Conservation (phyloP, 2,113 vertebrate species). For the Bucco capensis region DNA sequence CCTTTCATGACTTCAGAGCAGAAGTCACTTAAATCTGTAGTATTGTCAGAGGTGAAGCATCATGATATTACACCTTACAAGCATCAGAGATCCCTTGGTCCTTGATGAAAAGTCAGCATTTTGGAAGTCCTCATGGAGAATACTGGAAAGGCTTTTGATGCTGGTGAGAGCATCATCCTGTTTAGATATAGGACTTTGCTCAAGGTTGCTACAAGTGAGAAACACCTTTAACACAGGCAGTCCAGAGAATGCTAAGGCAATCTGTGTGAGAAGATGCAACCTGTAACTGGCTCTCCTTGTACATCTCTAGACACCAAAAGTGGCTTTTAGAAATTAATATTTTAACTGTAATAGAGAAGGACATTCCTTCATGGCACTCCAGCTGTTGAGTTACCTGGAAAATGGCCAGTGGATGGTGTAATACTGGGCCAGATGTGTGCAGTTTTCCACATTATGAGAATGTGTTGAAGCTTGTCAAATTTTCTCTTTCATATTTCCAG, state of each 20-base stretch:
- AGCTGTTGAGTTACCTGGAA: background rate
- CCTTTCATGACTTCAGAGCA: background rate
- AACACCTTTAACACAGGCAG: background rate
- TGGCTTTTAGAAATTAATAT: background rate
- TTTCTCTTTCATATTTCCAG: background rate
- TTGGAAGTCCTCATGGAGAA: background rate
- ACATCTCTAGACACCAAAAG: background rate
- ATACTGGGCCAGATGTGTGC: background rate
- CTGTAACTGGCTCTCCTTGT: background rate
- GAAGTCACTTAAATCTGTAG: background rate
- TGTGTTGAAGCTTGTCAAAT: background rate
- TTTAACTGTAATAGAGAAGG: background rate
- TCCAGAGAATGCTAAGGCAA: background rate
- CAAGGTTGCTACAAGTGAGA: no score
- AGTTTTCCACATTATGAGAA: background rate
- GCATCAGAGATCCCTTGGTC: background rate
- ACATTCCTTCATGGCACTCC: background rate
- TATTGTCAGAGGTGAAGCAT: background rate
- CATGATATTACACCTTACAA: fast-evolving
- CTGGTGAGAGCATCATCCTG: background rate
- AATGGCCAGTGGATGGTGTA: background rate
- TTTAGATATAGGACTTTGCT: no score
- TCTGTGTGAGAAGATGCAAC: background rate
- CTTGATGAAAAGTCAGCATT: background rate
- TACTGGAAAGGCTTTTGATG: background rate